Evolutionary conservation across 2,113 vertebrate species (phyloP), one percentile per base, ranked within the genome.

Genomic region (Pantherophis guttatus): DNA sequence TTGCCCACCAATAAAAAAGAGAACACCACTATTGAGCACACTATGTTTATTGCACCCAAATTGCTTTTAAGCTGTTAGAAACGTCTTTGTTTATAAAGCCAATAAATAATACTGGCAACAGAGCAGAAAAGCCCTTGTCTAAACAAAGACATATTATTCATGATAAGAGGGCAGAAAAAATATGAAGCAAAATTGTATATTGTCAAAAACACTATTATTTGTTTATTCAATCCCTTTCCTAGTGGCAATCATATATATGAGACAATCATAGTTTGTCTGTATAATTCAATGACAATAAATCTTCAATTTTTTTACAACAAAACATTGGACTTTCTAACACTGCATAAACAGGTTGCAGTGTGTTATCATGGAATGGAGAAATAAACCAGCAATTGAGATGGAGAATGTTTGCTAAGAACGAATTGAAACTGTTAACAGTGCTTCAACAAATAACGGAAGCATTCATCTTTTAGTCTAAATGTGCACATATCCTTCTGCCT

Each of bases 221-320:
- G 0, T 93, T 92, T 93, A 6, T 91, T 59, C 26, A 94, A 94
- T 94, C 94, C 95, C 95, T 94, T 96, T 94, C 29, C 87, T 94
- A 88, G 29, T 94, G 53, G 92, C 26, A 95, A 90, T 93, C 50
- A 54, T 21, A n/a, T 59, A 53, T 0, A 0, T 92, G 90, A 94
- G 55, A 94, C 94, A 95, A 93, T 54, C 92, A 93, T 48, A 48
- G 5, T 86, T 94, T 88, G 93, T 89, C 54, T 39, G 0, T 93
- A 92, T 58, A 29, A 85, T 26, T 75, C 55, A 94, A 90, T 87
- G 53, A 59, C 1, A 94, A 89, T 86, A 26, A 92, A 70, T 90
- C 93, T 52, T 81, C 92, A 53, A 93, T 95, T 91, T 58, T 62
- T 93, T 94, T 85, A 89, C 0, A 1, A 0, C 5, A 93, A 93